These are phyloP conservation scores for Hydropsyche betteni DNA, from an alignment of 2,888 invertebrate genomes.

Conservation along the genomic window DNA sequence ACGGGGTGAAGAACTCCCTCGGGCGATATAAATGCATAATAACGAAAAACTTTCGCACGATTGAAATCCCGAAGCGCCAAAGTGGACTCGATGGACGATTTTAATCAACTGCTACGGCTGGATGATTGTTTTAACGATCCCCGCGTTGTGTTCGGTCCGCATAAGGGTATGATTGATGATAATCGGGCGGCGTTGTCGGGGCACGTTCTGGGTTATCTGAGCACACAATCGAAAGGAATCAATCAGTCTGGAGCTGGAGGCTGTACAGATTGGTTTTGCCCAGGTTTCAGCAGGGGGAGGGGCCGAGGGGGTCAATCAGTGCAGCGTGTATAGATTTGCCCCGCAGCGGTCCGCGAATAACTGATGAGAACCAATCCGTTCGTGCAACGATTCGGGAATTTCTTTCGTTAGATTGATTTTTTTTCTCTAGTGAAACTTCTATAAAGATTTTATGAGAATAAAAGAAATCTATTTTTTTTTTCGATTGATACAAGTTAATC, in stretches of 20 bases:
- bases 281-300: slow-evolving; percentile 42
- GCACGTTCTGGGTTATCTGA: slow-evolving; percentile 23
- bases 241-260: slow-evolving; percentile 43
- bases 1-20: slow-evolving; percentile 23
- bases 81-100: not conserved
- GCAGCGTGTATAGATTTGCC: slow-evolving; percentile 42
- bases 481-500: too few relatives aligned
- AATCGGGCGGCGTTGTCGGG: slow-evolving; percentile 13
- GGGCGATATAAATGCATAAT: slow-evolving; percentile 18
- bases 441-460: too few relatives aligned
- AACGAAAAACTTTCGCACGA: not conserved
- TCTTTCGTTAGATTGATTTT: too few relatives aligned
- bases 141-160: too few relatives aligned
- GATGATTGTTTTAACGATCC: too few relatives aligned
- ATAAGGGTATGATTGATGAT: slow-evolving; percentile 3
- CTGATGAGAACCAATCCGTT: slow-evolving; percentile 26
- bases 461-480: too few relatives aligned
- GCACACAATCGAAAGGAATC: slow-evolving; percentile 48
- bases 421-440: too few relatives aligned
- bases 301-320: slow-evolving; percentile 49
- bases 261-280: slow-evolving; percentile 44
- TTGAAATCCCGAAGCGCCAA: not conserved
- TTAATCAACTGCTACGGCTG: too few relatives aligned
- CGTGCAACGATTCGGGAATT: not conserved
- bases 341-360: slow-evolving; percentile 23